These are phyloP conservation scores for Orthosia gothica DNA, from an alignment of 2,888 invertebrate species.

Conservation along the genomic window DNA sequence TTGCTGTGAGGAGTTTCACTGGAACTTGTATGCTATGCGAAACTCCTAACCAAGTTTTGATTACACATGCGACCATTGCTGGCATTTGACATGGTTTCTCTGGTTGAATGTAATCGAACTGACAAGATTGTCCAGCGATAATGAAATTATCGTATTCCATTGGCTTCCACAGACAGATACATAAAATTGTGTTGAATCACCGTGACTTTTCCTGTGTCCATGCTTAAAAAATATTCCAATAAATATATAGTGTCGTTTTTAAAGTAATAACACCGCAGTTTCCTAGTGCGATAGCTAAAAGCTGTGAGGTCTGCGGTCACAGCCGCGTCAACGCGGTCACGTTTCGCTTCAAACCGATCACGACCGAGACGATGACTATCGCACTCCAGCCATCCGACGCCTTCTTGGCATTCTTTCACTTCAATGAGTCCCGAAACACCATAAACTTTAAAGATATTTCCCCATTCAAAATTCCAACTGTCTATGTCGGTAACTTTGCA, in stretches of 20 bases:
- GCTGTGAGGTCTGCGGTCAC: conserved; percentile 49
- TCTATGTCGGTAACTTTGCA: conserved; percentile 28
- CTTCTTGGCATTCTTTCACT: conserved; percentile 65
- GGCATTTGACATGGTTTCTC: conserved; percentile 1
- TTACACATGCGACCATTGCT: conserved; percentile 18
- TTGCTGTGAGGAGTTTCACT: conserved; percentile 20
- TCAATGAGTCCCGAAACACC: conserved; percentile 55
- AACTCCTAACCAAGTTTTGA: conserved; percentile 18
- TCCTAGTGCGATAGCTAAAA: conserved; percentile 66
- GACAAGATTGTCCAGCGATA: conserved; percentile 8
- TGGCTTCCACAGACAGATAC: neutral
- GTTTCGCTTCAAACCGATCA: conserved; percentile 71
- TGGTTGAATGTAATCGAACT: neutral
- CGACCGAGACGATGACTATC: conserved; percentile 47
- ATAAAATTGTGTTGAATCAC: neutral
- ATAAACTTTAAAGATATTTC: conserved; percentile 15
- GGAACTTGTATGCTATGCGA: conserved; percentile 17
- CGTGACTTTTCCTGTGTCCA: conserved; percentile 24
- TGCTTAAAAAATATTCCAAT: conserved; percentile 14
- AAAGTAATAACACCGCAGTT: conserved; percentile 66
- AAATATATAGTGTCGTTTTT: conserved; percentile 42
- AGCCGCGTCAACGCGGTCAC: conserved; percentile 64
- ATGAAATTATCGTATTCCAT: conserved; percentile 6
- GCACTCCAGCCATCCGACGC: conserved; percentile 41
- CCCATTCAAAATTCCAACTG: neutral